phyloP scores from a whole-genome alignment of 2,888 invertebrate genomes.

The Stegana nigrithorax region DNA sequence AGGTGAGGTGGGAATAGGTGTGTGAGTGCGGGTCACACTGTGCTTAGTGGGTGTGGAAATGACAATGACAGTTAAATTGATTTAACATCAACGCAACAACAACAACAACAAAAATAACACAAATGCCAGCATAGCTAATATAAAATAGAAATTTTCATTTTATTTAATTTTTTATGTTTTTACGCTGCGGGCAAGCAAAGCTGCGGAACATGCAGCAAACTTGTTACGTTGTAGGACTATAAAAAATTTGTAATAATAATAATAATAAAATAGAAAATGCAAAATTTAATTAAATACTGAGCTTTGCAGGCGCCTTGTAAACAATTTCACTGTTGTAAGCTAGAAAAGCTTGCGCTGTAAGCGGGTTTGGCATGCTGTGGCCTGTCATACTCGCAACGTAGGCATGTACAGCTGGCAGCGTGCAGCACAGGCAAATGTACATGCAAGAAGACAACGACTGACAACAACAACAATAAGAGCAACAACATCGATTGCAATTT shows the following conservation, averaged over 20 bases:
- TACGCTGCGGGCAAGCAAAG: slow-evolving; percentile 36
- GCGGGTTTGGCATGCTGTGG: slow-evolving; percentile 46
- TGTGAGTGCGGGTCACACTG: not conserved
- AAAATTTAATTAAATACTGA: slow-evolving; percentile 63
- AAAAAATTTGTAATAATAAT: slow-evolving; percentile 38
- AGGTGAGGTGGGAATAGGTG: not conserved
- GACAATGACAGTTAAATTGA: slow-evolving; percentile 62
- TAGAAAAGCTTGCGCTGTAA: slow-evolving; percentile 57
- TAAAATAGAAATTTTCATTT: slow-evolving; percentile 1
- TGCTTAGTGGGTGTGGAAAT: slow-evolving; percentile 36
- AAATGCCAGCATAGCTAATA: slow-evolving; percentile 20
- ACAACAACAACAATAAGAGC: too few species aligned
- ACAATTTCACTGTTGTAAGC: slow-evolving; percentile 54
- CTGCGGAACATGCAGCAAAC: too few species aligned
- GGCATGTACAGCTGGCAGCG: slow-evolving; percentile 21
- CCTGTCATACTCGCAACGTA: not conserved
- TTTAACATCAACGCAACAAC: slow-evolving; percentile 55
- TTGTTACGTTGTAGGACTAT: not conserved
- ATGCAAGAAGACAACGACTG: too few species aligned
- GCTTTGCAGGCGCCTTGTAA: slow-evolving; percentile 62
- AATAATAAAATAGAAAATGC: slow-evolving; percentile 64
- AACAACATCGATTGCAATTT: slow-evolving; percentile 63
- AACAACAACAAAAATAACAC: slow-evolving; percentile 20
- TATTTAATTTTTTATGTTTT: not conserved
- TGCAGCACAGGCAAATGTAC: too few species aligned